These are phyloP conservation scores for Nineta flava DNA, from an alignment of 2,888 invertebrate species.

Conservation along the genomic window DNA sequence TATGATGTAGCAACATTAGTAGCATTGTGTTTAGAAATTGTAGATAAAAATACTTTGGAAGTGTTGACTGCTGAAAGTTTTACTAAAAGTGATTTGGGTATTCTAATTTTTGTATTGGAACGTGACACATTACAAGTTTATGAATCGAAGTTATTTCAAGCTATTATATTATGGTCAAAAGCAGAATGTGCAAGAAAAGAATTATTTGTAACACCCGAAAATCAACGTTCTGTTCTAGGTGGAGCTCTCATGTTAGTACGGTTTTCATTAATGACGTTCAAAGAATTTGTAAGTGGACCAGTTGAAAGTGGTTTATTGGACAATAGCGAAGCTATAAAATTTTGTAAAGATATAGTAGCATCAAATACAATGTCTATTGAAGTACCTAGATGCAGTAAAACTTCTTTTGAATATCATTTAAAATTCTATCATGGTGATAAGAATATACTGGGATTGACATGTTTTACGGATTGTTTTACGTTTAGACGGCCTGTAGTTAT, in stretches of 20 bases:
- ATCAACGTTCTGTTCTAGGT: conserved; percentile 53
- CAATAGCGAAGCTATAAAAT: conserved; percentile 58
- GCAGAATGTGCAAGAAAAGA: conserved; percentile 55
- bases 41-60: conserved; percentile 69
- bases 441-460: conserved; percentile 61
- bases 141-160: conserved; percentile 63
- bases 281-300: conserved; percentile 66
- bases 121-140: conserved; percentile 63
- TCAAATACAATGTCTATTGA: conserved; percentile 63
- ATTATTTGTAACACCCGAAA: conserved; percentile 44
- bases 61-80: conserved; percentile 67
- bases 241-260: conserved; percentile 54
- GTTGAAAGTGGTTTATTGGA: conserved; percentile 60
- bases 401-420: conserved; percentile 60
- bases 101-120: conserved; percentile 57
- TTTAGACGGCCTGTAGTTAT: conserved; percentile 68
- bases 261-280: conserved; percentile 71
- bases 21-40: conserved; percentile 64
- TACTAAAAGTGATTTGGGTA: conserved; percentile 66
- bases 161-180: conserved; percentile 57
- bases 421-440: conserved; percentile 59
- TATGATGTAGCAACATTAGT: conserved; percentile 73
- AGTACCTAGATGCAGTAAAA: conserved; percentile 58
- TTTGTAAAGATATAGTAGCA: conserved; percentile 54
- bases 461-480: conserved; percentile 64